Evolutionary conservation across 2,113 vertebrate species (phyloP).

Genomic region (Pica pica): DNA sequence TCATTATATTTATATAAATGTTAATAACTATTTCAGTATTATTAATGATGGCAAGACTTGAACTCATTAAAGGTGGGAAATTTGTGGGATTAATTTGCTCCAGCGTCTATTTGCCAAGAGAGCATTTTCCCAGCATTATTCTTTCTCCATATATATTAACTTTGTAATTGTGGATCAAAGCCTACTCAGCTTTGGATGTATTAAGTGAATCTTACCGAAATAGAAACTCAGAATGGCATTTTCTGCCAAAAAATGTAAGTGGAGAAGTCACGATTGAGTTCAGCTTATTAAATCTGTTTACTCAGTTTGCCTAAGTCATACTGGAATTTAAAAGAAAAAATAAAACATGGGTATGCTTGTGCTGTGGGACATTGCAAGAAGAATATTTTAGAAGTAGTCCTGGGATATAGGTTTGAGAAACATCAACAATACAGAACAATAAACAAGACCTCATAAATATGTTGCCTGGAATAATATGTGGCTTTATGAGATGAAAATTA

Average conservation of each 20-base stretch:
- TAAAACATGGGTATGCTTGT: background rate
- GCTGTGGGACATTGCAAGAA: background rate
- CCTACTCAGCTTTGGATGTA: constrained; percentile 32
- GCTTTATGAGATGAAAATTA: background rate
- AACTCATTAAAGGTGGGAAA: constrained; percentile 62
- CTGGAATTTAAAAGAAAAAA: constrained; percentile 12
- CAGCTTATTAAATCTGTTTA: constrained; percentile 65
- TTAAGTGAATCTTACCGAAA: constrained; percentile 55
- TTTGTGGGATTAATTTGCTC: constrained; percentile 41
- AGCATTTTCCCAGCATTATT: constrained; percentile 63
- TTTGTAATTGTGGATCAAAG: constrained; percentile 60
- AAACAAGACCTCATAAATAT: background rate
- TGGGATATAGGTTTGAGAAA: background rate
- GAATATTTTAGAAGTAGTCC: background rate
- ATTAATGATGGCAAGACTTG: constrained; percentile 22
- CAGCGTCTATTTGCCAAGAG: constrained; percentile 41
- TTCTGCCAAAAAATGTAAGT: constrained; percentile 62
- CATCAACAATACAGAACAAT: background rate
- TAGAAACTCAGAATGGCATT: constrained; percentile 53
- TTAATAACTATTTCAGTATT: constrained; percentile 28
- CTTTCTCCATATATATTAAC: constrained; percentile 46
- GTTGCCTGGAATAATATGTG: background rate
- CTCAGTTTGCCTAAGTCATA: constrained; percentile 43
- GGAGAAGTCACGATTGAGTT: constrained; percentile 59
- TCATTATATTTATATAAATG: constrained; percentile 47